Conservation (phyloP, 2,888 invertebrate genomes). For the Plebejus argus region DNA sequence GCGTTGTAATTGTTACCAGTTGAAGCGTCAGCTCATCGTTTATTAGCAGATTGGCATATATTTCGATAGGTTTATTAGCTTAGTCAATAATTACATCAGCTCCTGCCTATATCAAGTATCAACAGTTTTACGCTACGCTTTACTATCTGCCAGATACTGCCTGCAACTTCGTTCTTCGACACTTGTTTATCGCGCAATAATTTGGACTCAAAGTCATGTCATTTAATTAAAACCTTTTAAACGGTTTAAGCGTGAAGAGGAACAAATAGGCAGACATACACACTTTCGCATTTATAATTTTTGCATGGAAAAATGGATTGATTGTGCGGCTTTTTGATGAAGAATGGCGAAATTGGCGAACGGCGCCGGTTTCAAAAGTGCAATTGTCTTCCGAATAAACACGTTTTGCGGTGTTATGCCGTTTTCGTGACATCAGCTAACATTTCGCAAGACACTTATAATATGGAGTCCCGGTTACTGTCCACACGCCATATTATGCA, state of each 20-base stretch:
- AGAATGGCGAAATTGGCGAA: background rate
- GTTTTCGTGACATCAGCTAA: background rate
- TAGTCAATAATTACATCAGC: background rate
- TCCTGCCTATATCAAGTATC: background rate
- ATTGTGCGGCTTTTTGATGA: background rate
- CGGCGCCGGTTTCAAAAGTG: background rate
- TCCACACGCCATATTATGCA: background rate
- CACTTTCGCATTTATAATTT: background rate
- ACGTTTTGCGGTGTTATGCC: background rate
- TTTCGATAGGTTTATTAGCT: background rate
- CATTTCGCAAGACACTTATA: background rate
- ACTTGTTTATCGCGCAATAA: too few relatives aligned
- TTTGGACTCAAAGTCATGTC: background rate
- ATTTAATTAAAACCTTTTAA: too few relatives aligned
- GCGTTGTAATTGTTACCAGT: slow-evolving; percentile 2
- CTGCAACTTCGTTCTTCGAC: background rate
- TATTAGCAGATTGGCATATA: background rate
- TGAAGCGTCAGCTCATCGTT: slow-evolving; percentile 2
- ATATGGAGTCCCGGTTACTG: background rate
- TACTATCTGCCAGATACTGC: background rate
- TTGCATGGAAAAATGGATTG: background rate
- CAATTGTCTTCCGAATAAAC: background rate
- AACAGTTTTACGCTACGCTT: background rate
- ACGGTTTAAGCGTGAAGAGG: too few relatives aligned
- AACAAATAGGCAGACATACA: too few relatives aligned